Evolutionary conservation across 2,113 vertebrate species (phyloP), one percentile per base, ranked within the genome.

Genomic region (Alligator sinensis): DNA sequence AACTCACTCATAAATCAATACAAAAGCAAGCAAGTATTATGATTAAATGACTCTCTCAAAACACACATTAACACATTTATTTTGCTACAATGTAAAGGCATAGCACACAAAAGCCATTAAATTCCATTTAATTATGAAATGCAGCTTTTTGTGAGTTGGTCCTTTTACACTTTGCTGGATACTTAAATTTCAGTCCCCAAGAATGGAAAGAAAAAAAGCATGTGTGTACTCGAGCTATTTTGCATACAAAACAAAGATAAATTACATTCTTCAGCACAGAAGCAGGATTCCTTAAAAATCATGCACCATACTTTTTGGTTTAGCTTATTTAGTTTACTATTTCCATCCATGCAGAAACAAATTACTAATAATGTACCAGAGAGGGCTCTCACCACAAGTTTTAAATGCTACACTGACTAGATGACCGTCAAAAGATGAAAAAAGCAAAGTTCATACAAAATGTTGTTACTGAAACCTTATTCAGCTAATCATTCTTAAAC

Each of bases 101-200:
- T 4, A 84, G 76, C 80, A 93, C 77, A 82, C 38, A 90, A 74
- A 87, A 84, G 22, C 64, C 72, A 83, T 0, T 80, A 4, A 25
- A 38, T 63, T 70, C 87, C 47, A 66, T 16, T 25, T 3, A 82
- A n/a, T 38, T 64, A 62, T 78, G 91, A 93, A 96, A 88, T 11
- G 74, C 88, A 95, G n/a, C 30, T 60, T 90, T 66, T 57, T 93
- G 34, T 28, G 34, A 63, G 83, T 91, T 97, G 96, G 96, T 97
- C 94, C 96, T 80, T 54, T 95, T 95, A 84, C 24, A 88, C 77
- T 91, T 80, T 81, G 38, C 27, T 82, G 34, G 91, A 75, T 95
- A 82, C 38, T 66, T 82, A 18, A 22, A 30, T 88, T 91, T 84
- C 66, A 95, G 89, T 91, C 91, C 88, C 62, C 63, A 2, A 0